A percentile compares a stretch with the other conserved stretches of the same genome.
Conservation (phyloP, 1,140 invertebrate genomes). For the Trachymyrmex septentrionalis region DNA sequence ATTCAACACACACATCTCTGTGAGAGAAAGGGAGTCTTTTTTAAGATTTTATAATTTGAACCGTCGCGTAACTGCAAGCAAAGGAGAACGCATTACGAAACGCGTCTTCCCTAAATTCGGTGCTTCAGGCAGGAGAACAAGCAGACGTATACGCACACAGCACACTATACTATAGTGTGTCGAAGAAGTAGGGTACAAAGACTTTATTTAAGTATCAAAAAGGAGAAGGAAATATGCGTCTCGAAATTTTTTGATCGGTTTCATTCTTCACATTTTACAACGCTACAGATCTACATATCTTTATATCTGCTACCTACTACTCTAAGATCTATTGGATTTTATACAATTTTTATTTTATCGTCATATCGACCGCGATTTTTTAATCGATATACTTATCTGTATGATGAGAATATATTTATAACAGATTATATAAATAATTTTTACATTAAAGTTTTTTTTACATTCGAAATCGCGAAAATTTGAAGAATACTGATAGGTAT, state of each 20-base stretch:
- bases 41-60: constrained; percentile 52
- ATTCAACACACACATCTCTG: not conserved
- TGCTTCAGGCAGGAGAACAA: constrained; percentile 42
- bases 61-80: not conserved
- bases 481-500: not conserved
- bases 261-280: not conserved
- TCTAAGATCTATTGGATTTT: not conserved
- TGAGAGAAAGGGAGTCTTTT: constrained; percentile 10
- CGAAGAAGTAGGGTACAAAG: constrained; percentile 30
- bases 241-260: constrained; percentile 7
- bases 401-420: not conserved
- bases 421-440: constrained; percentile 13
- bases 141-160: not conserved
- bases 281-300: not conserved
- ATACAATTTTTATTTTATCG: not conserved
- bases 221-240: not conserved
- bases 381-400: not conserved
- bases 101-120: constrained; percentile 34
- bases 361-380: not conserved
- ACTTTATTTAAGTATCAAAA: constrained; percentile 41
- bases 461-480: not conserved
- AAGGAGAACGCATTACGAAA: not conserved
- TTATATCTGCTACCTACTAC: not conserved
- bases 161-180: too few species aligned
- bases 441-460: not conserved